phyloP scores from a whole-genome alignment of 2,797 vertebrate genomes.

The Platalea minor region DNA sequence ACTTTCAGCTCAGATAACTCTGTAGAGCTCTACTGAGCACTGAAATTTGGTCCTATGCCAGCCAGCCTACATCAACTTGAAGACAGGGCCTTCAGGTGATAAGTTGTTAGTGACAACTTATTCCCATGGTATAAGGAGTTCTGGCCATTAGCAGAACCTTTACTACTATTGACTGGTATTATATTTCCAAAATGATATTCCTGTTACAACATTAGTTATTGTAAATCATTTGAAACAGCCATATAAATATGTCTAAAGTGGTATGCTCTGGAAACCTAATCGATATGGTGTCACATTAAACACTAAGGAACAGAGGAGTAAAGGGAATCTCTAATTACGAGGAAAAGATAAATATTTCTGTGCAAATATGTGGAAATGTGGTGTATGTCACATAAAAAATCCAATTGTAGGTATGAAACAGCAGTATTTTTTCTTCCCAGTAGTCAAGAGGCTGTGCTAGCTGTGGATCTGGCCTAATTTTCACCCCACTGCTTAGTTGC shows the following conservation, averaged over 20 bases:
- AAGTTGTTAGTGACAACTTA: background rate
- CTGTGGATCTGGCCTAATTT: background rate
- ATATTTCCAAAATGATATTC: constrained; percentile 39
- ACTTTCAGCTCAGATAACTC: background rate
- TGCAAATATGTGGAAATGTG: background rate
- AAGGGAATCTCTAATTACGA: constrained; percentile 19
- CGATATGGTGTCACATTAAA: constrained; percentile 20
- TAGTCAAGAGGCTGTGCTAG: background rate
- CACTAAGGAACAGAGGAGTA: background rate
- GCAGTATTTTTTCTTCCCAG: background rate
- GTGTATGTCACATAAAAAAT: background rate
- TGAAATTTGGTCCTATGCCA: background rate
- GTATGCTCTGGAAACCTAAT: constrained; percentile 24
- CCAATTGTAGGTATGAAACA: background rate
- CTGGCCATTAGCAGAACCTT: constrained; percentile 5
- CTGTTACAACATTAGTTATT: background rate
- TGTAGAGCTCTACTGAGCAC: background rate
- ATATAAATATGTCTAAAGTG: constrained; percentile 23
- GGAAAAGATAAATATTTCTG: constrained; percentile 20
- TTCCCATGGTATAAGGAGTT: background rate
- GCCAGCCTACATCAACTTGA: background rate
- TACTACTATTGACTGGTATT: constrained; percentile 26
- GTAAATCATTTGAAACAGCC: constrained; percentile 40
- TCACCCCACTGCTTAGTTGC: background rate
- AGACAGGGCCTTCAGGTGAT: background rate